These are phyloP conservation scores for Pseudococcus viburni DNA, from an alignment of 2,888 invertebrate species.

Conservation along the genomic window DNA sequence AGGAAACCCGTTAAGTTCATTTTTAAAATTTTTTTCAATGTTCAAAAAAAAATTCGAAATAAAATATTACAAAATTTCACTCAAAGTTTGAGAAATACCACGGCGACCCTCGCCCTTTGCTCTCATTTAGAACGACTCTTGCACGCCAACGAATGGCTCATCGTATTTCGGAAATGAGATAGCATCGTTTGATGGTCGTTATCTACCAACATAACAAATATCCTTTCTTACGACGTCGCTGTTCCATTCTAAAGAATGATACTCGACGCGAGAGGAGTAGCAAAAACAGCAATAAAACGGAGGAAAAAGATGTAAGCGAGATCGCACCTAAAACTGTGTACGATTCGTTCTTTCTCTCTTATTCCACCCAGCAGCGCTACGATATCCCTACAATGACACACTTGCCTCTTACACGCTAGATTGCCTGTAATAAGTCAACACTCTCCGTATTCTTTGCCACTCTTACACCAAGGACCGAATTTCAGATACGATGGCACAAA, in stretches of 20 bases:
- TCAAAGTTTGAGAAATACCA: no score
- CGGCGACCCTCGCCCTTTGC: no score
- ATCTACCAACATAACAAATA: conserved; percentile 49
- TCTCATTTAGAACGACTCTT: not conserved
- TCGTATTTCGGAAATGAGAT: conserved; percentile 53
- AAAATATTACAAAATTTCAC: no score
- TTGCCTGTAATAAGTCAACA: conserved; percentile 47
- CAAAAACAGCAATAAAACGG: conserved; percentile 27
- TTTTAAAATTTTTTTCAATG: no score
- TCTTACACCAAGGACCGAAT: no score
- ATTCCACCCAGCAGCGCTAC: not conserved
- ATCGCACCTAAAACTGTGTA: conserved; percentile 29
- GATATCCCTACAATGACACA: not conserved
- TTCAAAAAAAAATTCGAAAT: no score
- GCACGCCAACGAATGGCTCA: conserved; percentile 26
- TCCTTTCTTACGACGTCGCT: not conserved
- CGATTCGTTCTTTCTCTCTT: not conserved
- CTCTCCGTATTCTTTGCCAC: not conserved
- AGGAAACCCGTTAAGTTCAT: no score
- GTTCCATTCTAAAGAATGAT: not conserved
- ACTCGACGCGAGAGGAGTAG: not conserved
- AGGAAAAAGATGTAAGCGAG: conserved; percentile 30
- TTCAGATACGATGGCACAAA: no score
- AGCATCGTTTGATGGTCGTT: conserved; percentile 49
- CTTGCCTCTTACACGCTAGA: conserved; percentile 11